Evolutionary conservation across 1,140 invertebrate species (phyloP), one percentile per base, ranked within the genome.

Genomic region (Trichonephila inaurata): DNA sequence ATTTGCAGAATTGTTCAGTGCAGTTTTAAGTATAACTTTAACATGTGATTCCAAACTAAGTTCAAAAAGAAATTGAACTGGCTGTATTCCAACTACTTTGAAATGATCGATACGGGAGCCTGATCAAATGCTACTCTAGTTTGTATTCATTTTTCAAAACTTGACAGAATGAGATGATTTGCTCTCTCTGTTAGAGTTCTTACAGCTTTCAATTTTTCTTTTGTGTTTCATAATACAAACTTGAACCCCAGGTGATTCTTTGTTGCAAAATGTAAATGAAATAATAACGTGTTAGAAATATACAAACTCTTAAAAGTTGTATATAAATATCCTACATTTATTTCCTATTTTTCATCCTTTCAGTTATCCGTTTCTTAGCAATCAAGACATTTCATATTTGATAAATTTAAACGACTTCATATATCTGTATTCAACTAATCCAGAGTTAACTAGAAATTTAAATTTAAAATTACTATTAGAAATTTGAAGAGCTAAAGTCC

Each of bases 141-240:
- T 89, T 69, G 87, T 72, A 89, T 89, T 89, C 87, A 89, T 89
- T 89, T 89, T 89, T 89, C 87, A 89, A 72, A 89, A 21, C 62
- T 72, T 89, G 87, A 89, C 87, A 89, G 61, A 44, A 89, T 69
- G 21, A 60, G 64, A 89, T 89, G 87, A 89, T 62, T 89, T 89
- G 60, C 82, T 60, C 28, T 60, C 24, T 58, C 10, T 10, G n/a
- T n/a, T 21, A 12, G 19, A 58, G 40, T 83, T 83, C n/a, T 58
- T 83, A 24, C 14, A 40, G 28, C 8, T 33, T 69, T 40, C 28
- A 6, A 40, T 77, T 12, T 28, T 18, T 77, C 72, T 19, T 2
- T 18, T 16, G 14, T 18, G 16, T 77, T 77, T 77, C 14, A 33
- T 33, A 40, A 40, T 40, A 77, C n/a, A 69, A 69, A 21, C 19